Evolutionary conservation across 1,140 invertebrate genomes (phyloP), one percentile per base, ranked within the genome.

Genomic region (Mycetomoellerius zeteki): DNA sequence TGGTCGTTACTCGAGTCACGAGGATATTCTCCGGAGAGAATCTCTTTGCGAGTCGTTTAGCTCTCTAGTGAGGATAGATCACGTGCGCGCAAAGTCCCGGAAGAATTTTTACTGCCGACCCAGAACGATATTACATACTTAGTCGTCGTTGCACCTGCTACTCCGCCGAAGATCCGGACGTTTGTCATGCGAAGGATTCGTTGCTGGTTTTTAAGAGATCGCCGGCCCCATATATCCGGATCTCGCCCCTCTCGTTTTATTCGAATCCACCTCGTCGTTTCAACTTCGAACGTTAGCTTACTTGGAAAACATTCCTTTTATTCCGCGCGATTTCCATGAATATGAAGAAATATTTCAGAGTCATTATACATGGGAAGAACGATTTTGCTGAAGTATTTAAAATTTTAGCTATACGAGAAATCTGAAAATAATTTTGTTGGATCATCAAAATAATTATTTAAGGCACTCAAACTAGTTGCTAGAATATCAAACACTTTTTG

Each of bases 81-180:
- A 75, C 69, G 54, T 27, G 24, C 69, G 78, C 64, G 64, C 50
- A 7, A 30, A 75, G 43, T 75, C 69, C 80, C 37, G 69, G 75
- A 78, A 78, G 62, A 78, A 85, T 85, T 78, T 78, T 85, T 78
- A 85, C 73, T 76, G 58, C 72, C 82, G 82, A 78, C 62, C 54
- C 19, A 78, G 62, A 85, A 69, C 73, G 82, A 76, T 85, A 85
- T 85, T 85, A 78, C 75, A 85, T 78, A 78, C 82, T 85, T 85
- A 76, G 82, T 77, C 75, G 82, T 43, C 62, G 75, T 78, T 78
- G 82, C 82, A 85, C 82, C 82, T 77, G 82, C 73, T 78, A 50
- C 82, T 78, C 19, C 27, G 21, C 43, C 73, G 72, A 76, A 77
- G 58, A 76, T 78, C 75, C 82, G 30, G 16, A 16, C 73, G 37